phyloP scores from a whole-genome alignment of 1,140 invertebrate species.

The Diuraphis noxia region DNA sequence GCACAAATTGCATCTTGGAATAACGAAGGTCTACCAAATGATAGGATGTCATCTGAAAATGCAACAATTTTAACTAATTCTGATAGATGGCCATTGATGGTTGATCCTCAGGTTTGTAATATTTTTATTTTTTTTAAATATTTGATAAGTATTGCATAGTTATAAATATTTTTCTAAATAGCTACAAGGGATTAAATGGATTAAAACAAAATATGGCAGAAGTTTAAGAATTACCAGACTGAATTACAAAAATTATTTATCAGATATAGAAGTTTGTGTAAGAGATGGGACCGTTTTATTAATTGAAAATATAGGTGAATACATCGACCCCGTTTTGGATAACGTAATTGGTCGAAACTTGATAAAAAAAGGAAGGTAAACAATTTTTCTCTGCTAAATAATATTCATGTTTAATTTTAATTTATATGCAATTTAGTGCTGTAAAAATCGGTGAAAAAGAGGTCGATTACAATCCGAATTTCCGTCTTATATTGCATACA shows the following conservation, averaged over 20 bases:
- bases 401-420: neutral
- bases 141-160: conserved; percentile 10
- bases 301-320: conserved; percentile 89
- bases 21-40: conserved; percentile 89
- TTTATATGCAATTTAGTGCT: conserved; percentile 60
- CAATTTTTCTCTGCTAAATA: conserved; percentile 52
- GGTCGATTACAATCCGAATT: conserved; percentile 82
- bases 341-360: conserved; percentile 85
- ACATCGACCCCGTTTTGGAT: conserved; percentile 86
- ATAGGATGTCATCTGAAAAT: conserved; percentile 93
- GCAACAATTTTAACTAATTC: conserved; percentile 89
- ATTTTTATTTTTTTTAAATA: conserved; percentile 18
- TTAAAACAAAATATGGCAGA: conserved; percentile 79
- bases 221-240: conserved; percentile 75
- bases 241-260: conserved; percentile 81
- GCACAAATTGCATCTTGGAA: conserved; percentile 91
- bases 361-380: conserved; percentile 78
- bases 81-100: conserved; percentile 90
- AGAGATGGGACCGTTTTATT: conserved; percentile 73
- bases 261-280: conserved; percentile 80
- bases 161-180: conserved; percentile 54
- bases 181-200: conserved; percentile 92
- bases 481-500: conserved; percentile 88
- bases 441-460: conserved; percentile 90
- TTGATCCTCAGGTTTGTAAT: conserved; percentile 77